Conservation (phyloP, 2,113 vertebrate species). For the Diadophis punctatus region DNA sequence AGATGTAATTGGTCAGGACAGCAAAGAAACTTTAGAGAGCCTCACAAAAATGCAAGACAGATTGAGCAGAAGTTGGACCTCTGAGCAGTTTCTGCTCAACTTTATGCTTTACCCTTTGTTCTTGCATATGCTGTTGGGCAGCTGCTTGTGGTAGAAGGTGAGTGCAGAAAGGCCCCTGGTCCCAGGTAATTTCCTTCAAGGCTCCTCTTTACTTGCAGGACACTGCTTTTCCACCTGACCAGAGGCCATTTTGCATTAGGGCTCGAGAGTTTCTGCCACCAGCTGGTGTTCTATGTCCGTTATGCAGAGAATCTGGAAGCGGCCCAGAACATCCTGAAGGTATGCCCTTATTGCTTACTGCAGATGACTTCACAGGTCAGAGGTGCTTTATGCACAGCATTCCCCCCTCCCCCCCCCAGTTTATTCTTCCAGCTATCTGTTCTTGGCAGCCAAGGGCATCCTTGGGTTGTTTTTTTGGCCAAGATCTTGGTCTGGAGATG, state of each 20-base stretch:
- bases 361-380: background rate
- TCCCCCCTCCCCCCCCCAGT: background rate
- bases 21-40: background rate
- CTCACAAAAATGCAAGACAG: background rate
- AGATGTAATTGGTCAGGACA: background rate
- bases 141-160: background rate
- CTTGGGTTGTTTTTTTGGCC: background rate
- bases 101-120: background rate
- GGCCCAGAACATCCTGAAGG: constrained; percentile 75
- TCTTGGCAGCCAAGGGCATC: background rate
- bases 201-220: constrained; percentile 60
- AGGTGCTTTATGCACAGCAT: background rate
- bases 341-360: constrained; percentile 48
- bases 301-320: constrained; percentile 83
- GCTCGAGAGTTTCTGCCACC: constrained; percentile 77
- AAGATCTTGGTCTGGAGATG: background rate
- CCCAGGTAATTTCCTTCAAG: rapidly evolving
- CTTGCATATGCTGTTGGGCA: background rate
- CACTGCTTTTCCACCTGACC: constrained; percentile 78
- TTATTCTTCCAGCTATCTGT: background rate
- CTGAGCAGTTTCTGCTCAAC: background rate
- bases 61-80: background rate
- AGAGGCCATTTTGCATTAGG: constrained; percentile 73
- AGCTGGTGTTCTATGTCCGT: constrained; percentile 73
- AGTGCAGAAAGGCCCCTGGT: background rate